Evolutionary conservation across 2,113 vertebrate species (phyloP), one percentile per base, ranked within the genome.

Genomic region (Mustela nigripes): DNA sequence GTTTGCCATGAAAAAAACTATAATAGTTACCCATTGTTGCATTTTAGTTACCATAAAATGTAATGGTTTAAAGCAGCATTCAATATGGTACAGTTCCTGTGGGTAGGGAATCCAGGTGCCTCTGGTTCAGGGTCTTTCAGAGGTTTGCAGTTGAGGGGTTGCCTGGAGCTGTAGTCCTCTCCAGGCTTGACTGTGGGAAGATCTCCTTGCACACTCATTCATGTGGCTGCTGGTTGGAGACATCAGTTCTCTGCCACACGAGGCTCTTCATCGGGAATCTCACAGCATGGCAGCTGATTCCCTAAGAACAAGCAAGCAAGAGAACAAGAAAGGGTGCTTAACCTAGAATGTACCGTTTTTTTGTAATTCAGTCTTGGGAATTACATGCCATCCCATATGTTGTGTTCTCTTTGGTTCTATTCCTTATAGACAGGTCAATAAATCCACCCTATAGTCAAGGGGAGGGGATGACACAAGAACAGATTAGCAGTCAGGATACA

Each of bases 331-430:
- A 50, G 9, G 4, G 1, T 74, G 31, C 24, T 36, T 14, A 56
- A 69, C 26, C 48, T 16, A 91, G 48, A 73, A 78, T 89, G 69
- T 84, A 36, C 26, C 50, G 81, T 62, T 81, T 87, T 87, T 93
- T 42, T 82, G 50, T 76, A 80, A n/a, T 71, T 31, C 39, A 96
- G 76, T 65, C 74, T 85, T 96, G 58, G 28, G 69, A 82, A 36
- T 88, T 42, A 84, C 45, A 74, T 42, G 16, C 1, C 28, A 18
- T 65, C 26, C n/a, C 36, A 48, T 86, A 16, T 48, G 1, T 36
- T 24, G 60, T 58, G 1, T 39, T 81, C n/a, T 73, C 0, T 79
- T 36, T 22, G 58, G 33, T 80, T 50, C 42, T 73, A 2, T 85
- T 42, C 5, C 71, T 88, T 81, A 92, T 1, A 26, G 24, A 62